Evolutionary conservation across 1,140 invertebrate genomes (phyloP), one percentile per base, ranked within the genome.

Genomic region (Geopemphigus sp.): DNA sequence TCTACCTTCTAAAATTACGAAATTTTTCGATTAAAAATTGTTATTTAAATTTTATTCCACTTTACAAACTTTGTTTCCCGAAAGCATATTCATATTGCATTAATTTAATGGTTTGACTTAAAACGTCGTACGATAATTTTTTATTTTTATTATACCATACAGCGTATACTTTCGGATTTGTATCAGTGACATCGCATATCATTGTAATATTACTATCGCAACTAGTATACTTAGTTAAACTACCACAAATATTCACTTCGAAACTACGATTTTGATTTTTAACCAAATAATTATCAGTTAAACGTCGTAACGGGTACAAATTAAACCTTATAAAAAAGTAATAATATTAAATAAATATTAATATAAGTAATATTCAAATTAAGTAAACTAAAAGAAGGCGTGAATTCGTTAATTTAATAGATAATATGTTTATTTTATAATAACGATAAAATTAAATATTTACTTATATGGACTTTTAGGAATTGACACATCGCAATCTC

Each of bases 161-260:
- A 50, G 74, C 74, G 63, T 24, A 78, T 12, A 63, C 39, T 78
- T 45, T 78, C 26, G 74, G 39, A 22, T 39, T 19, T 39, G 1
- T 61, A 74, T 74, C 39, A 26, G 56, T 78, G 6, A 78, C 50
- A 63, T 78, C 74, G 29, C 74, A 78, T 45, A 78, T 63, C 50
- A 56, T 76, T 15, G 74, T 78, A 10, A 63, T 78, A 61, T 78
- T 78, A 47, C 22, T 29, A 26, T 57, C 57, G 29, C 74, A 78
- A 63, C 45, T 61, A 26, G 50, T 76, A 26, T 59, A 26, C 10
- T 63, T 14, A 1, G 54, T 47, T 19, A 78, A 61, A 47, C 74
- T 39, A 15, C 74, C 74, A 63, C 74, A 78, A 19, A 78, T 78
- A 63, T 78, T 78, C 5, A 78, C 8, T 4, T 78, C 56, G 50